Conservation (phyloP, 2,888 invertebrate species). For the Ptychoptera contaminata region DNA sequence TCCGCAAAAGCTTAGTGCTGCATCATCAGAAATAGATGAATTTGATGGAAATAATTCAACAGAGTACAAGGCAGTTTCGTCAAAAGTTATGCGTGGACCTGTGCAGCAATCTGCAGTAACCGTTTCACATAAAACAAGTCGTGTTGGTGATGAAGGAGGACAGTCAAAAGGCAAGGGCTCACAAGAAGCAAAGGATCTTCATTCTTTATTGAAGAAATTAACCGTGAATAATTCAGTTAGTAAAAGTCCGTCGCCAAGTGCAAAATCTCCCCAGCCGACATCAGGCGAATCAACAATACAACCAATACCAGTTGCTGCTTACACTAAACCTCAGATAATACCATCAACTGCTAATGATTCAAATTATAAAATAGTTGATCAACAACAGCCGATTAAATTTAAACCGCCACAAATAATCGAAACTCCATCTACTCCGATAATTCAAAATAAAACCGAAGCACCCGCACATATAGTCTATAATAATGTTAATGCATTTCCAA, state of each 20-base stretch:
- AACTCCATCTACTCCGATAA: constrained; percentile 24
- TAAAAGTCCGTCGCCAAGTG: constrained; percentile 4
- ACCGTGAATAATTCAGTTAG: constrained; percentile 14
- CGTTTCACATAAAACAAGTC: constrained; percentile 23
- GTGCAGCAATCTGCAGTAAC: constrained; percentile 57
- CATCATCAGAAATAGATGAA: constrained; percentile 19
- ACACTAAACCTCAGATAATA: neutral
- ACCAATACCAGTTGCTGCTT: neutral
- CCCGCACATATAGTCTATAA: constrained; percentile 27
- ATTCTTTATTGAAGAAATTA: constrained; percentile 40
- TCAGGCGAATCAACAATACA: constrained; percentile 11
- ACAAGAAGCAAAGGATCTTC: constrained; percentile 34
- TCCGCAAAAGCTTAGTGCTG: constrained; percentile 15
- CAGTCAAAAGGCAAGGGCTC: constrained; percentile 28
- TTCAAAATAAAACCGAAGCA: constrained; percentile 13
- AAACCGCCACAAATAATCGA: constrained; percentile 21
- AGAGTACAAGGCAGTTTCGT: constrained; percentile 48
- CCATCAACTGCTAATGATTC: neutral
- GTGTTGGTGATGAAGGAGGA: constrained; percentile 25
- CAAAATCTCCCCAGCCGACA: constrained; percentile 12
- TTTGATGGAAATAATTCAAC: constrained; percentile 32
- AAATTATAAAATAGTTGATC: constrained; percentile 1
- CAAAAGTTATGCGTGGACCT: constrained; percentile 60
- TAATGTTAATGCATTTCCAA: constrained; percentile 24
- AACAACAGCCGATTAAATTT: constrained; percentile 1